Evolutionary conservation across 2,797 vertebrate species (phyloP), one percentile per base, ranked within the genome.

Genomic region (Erpetoichthys calabaricus): DNA sequence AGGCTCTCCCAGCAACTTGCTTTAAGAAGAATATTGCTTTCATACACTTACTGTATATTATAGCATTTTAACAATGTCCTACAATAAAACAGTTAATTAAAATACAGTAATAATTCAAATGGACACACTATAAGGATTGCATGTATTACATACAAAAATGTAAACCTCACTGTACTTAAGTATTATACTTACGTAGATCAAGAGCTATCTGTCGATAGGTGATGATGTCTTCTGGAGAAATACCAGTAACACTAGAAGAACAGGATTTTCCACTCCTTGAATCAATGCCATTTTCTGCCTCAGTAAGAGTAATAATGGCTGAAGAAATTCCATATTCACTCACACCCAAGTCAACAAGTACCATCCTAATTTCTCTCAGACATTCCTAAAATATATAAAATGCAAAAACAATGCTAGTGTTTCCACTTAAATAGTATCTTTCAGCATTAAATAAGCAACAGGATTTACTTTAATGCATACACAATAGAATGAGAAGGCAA

Each of bases 241-340:
- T 70, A 42, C 60, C 25, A 4, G 59, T 54, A 25, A 65, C 63
- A 3, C 42, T 9, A 0, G 9, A 50, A n/a, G 46, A 42, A n/a
- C 45, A 6, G 42, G 65, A 49, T 8, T 56, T 6, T 8, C 55
- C 62, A 46, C 60, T 67, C 41, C 64, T 69, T 55, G 63, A 55
- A 45, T 53, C 72, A 56, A 78, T 63, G 50, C 73, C 58, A 5
- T 78, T 80, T 60, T 82, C 78, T 4, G 74, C 75, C 5, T 80
- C 77, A 4, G 69, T 74, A 54, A 83, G 66, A 0, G 74, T 78
- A 45, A 75, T 47, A 25, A 86, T 83, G 4, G 80, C 77, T 0
- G 78, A 77, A 41, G 82, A 71, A 65, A 84, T 78, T 41, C 81
- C 71, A 4, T 84, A 85, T 60, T 86, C 82, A 49, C 81, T 84